phyloP scores from a whole-genome alignment of 2,888 invertebrate genomes.

The Chrysopilus asiliformis region DNA sequence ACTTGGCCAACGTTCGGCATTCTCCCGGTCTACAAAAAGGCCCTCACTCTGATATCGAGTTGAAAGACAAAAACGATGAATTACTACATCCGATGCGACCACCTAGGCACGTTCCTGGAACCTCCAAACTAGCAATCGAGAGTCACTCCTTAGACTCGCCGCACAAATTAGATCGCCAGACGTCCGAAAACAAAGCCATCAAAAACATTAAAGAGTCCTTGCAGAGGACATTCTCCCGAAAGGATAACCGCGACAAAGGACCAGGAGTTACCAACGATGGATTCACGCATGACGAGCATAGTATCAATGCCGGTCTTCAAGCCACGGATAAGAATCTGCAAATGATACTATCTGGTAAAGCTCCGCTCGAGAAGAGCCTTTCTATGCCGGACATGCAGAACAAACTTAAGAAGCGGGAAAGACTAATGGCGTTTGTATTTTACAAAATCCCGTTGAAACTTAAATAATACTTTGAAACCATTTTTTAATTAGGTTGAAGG shows the following conservation, averaged over 20 bases:
- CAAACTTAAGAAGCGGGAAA: conserved; percentile 54
- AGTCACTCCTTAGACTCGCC: background rate
- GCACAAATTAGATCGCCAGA: conserved; percentile 14
- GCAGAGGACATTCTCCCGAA: conserved; percentile 40
- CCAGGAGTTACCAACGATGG: conserved; percentile 25
- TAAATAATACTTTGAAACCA: background rate
- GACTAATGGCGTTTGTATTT: conserved; percentile 54
- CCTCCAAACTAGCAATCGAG: conserved; percentile 10
- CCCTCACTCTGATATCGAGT: conserved; percentile 12
- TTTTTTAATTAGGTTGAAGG: conserved; percentile 42
- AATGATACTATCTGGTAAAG: conserved; percentile 42
- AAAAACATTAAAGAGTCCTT: conserved; percentile 35
- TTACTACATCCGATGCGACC: conserved; percentile 7
- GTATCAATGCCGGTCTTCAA: conserved; percentile 6
- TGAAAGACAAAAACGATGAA: background rate
- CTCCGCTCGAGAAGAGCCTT: conserved; percentile 61
- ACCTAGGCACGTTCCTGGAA: conserved; percentile 11
- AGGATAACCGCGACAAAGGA: conserved; percentile 24
- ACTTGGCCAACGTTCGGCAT: conserved; percentile 23
- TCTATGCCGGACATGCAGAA: conserved; percentile 77
- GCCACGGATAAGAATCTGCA: conserved; percentile 32
- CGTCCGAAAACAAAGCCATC: conserved; percentile 21
- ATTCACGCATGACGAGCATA: conserved; percentile 23
- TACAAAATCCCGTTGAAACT: background rate
- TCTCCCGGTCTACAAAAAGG: conserved; percentile 12